Evolutionary conservation across 2,888 invertebrate species (phyloP).

Genomic region (Protophormia terraenovae): DNA sequence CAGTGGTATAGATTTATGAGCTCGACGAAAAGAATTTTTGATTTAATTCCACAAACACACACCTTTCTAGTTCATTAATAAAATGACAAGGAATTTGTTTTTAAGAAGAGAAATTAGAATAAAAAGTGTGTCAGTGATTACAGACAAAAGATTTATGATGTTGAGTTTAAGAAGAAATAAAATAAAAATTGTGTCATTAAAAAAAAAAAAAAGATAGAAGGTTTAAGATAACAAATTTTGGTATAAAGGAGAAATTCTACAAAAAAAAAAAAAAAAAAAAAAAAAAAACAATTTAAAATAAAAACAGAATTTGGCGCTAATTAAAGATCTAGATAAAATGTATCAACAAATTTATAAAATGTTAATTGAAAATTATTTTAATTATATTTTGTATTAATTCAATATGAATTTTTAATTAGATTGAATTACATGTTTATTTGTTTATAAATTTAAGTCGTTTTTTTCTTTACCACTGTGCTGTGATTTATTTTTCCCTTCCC

Average conservation of each 20-base stretch:
- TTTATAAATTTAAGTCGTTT: no score
- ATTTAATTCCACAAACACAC: background rate
- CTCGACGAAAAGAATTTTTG: background rate
- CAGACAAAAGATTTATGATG: background rate
- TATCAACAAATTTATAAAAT: no score
- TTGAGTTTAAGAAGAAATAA: background rate
- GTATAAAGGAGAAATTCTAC: no score
- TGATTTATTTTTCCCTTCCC: background rate
- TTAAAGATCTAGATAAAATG: no score
- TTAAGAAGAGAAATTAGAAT: background rate
- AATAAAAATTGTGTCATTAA: background rate
- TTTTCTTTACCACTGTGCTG: conserved; percentile 12
- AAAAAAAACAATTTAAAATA: no score
- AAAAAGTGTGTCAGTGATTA: conserved; percentile 33
- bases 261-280: no score
- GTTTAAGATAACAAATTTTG: background rate
- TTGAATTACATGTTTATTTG: no score
- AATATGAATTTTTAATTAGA: no score
- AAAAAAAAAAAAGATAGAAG: no score
- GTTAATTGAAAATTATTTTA: no score
- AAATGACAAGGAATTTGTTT: background rate
- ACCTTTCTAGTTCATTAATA: background rate
- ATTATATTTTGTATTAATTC: no score
- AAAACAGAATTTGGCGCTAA: no score
- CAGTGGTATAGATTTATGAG: conserved; percentile 21